Evolutionary conservation across 2,113 vertebrate species (phyloP).

Genomic region (Megaptera novaeangliae): DNA sequence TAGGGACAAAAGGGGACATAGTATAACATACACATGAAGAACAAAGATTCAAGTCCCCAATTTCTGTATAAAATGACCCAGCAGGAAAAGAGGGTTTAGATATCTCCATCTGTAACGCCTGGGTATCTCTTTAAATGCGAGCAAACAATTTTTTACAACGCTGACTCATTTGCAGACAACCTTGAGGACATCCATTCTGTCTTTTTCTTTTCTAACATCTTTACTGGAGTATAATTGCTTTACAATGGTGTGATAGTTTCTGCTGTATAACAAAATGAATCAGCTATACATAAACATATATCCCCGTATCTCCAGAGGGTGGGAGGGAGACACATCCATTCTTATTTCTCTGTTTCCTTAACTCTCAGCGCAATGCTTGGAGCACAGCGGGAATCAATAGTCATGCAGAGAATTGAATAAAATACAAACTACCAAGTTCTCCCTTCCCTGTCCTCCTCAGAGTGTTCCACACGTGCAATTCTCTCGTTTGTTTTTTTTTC

Average conservation of each 20-base stretch:
- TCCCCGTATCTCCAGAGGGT: too few relatives aligned
- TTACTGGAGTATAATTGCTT: too few relatives aligned
- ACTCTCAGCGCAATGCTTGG: background rate
- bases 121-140: background rate
- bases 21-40: background rate
- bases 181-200: background rate
- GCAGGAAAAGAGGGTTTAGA: background rate
- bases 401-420: background rate
- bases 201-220: background rate
- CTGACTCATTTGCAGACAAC: background rate
- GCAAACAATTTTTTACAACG: background rate
- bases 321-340: background rate
- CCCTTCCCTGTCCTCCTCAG: background rate
- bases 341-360: background rate
- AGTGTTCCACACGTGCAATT: background rate
- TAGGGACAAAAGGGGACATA: background rate
- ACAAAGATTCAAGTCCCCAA: background rate
- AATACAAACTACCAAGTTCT: background rate
- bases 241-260: too few relatives aligned
- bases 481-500: background rate
- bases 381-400: background rate
- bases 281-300: too few relatives aligned
- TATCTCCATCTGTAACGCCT: background rate
- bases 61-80: constrained; percentile 33
- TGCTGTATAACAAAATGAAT: too few relatives aligned